phyloP scores from a whole-genome alignment of 1,140 invertebrate species.

The Drosophila suzukii region DNA sequence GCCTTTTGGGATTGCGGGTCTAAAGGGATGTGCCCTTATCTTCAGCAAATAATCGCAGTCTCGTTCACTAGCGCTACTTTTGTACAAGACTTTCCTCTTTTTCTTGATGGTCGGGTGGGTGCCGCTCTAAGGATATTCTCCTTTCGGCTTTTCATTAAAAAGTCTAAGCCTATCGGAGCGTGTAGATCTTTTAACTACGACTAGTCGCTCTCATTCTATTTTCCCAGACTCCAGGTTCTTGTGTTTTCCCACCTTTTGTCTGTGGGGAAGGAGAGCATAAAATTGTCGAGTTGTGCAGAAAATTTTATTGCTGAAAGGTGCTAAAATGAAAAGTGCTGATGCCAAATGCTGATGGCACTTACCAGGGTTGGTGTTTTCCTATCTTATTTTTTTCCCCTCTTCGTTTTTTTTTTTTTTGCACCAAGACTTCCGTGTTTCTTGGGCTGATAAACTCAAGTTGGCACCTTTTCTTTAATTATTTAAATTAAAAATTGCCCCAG shows the following conservation, averaged over 20 bases:
- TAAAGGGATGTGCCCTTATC: slow-evolving; percentile 43
- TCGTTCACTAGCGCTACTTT: slow-evolving; percentile 43
- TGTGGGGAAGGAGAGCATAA: slow-evolving; percentile 40
- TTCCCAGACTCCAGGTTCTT: slow-evolving; percentile 13
- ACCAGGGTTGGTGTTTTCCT: slow-evolving; percentile 14
- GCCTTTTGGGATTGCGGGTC: slow-evolving; percentile 9
- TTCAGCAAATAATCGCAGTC: slow-evolving; percentile 32
- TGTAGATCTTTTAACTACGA: slow-evolving; percentile 69
- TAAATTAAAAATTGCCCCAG: slow-evolving; percentile 74
- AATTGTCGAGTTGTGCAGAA: slow-evolving; percentile 78
- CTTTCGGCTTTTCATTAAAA: slow-evolving; percentile 78
- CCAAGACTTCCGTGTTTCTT: slow-evolving; percentile 10
- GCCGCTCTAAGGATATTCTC: slow-evolving; percentile 21
- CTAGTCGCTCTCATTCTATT: slow-evolving; percentile 19
- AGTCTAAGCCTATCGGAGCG: slow-evolving; percentile 61
- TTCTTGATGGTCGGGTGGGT: neutral
- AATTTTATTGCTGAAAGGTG: slow-evolving; percentile 83
- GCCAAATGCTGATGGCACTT: slow-evolving; percentile 49
- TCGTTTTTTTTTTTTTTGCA: neutral
- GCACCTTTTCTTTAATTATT: slow-evolving; percentile 73
- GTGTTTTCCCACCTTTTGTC: slow-evolving; percentile 70
- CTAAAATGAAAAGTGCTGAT: slow-evolving; percentile 82
- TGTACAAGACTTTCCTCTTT: slow-evolving; percentile 9
- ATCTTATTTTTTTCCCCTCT: neutral
- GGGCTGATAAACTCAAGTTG: slow-evolving; percentile 33